phyloP scores from a whole-genome alignment of 2,113 vertebrate species.

The Mionectes macconnelli region DNA sequence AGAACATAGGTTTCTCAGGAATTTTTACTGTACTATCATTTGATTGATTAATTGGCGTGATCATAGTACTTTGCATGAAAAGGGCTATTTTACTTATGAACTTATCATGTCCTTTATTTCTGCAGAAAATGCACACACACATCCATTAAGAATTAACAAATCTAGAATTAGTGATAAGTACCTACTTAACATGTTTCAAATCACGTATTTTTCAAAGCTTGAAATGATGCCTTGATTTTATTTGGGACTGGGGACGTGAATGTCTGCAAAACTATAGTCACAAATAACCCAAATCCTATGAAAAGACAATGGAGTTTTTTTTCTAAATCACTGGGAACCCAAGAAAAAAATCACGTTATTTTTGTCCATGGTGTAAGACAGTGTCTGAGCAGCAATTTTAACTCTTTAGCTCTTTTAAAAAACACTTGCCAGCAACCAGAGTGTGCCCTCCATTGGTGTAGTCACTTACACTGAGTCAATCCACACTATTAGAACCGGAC shows the following conservation, averaged over 20 bases:
- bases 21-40: not conserved
- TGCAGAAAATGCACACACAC: not conserved
- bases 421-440: not conserved
- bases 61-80: not conserved
- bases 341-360: not conserved
- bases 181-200: not conserved
- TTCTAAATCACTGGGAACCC: not conserved
- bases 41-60: not conserved
- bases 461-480: not conserved
- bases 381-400: not conserved
- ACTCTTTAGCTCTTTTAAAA: not conserved
- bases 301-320: not conserved
- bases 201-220: not conserved
- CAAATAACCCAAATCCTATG: not conserved
- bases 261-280: not conserved
- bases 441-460: accelerated
- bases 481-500: not conserved
- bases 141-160: not conserved
- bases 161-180: not conserved
- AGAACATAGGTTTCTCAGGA: slow-evolving; percentile 1
- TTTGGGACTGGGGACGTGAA: accelerated
- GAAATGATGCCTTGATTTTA: not conserved
- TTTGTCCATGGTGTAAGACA: not conserved
- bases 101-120: slow-evolving; percentile 4
- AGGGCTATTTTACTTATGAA: not conserved